Percentiles rank a stretch among this genome's conserved stretches.
phyloP scores from a whole-genome alignment of 1,140 invertebrate genomes.

The Camponotus floridanus region DNA sequence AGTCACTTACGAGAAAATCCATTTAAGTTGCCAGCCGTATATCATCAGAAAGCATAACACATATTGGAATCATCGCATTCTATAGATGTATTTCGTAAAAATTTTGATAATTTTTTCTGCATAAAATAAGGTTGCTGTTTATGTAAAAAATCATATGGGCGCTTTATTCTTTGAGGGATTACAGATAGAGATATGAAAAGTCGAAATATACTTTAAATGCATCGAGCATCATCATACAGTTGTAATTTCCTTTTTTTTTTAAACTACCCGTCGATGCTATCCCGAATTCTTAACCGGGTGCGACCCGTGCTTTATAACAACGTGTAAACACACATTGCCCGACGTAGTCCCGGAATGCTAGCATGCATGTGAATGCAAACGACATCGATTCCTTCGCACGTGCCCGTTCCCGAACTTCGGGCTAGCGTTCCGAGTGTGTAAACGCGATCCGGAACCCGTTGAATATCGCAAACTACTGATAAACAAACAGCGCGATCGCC shows the following conservation, averaged over 20 bases:
- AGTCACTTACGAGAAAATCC: conserved; percentile 29
- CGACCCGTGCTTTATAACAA: conserved; percentile 32
- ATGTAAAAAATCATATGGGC: not conserved
- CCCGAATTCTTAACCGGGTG: conserved; percentile 5
- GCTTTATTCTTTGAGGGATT: too few relatives aligned
- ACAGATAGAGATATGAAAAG: not conserved
- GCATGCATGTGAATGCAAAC: conserved; percentile 43
- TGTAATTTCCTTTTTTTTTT: not conserved
- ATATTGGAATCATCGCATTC: not conserved
- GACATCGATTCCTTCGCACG: conserved; percentile 54
- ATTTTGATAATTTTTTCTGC: not conserved
- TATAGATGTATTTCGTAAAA: not conserved
- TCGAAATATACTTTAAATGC: not conserved
- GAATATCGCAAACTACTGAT: conserved; percentile 41
- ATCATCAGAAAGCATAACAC: conserved; percentile 9
- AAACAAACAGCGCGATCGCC: conserved; percentile 37
- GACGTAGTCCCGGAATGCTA: not conserved
- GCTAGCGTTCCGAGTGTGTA: not conserved
- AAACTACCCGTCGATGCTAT: conserved; percentile 25
- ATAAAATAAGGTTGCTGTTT: not conserved
- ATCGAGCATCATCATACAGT: not conserved
- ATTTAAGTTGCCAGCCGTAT: not conserved
- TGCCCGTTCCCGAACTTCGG: conserved; percentile 37
- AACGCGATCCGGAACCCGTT: conserved; percentile 10
- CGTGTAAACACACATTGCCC: conserved; percentile 30